A percentile compares a stretch with the other conserved stretches of the same genome.
These are phyloP conservation scores for Nothobranchius kuhntae DNA, from an alignment of 2,113 vertebrate species.

Conservation along the genomic window DNA sequence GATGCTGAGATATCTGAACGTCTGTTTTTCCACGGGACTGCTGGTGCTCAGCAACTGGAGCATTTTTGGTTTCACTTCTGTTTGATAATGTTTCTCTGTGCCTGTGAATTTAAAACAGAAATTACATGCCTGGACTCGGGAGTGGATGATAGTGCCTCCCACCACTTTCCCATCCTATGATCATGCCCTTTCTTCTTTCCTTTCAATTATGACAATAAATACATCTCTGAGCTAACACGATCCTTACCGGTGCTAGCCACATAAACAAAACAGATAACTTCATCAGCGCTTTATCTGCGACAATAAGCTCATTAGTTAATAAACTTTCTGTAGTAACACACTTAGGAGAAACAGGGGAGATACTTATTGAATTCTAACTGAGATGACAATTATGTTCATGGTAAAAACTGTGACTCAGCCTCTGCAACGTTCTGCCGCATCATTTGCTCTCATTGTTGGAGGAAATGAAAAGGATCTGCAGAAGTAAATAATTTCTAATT, in stretches of 20 bases:
- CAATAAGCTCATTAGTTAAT: background rate
- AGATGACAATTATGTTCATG: background rate
- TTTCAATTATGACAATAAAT: conserved; percentile 34
- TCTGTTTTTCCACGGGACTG: conserved; percentile 12
- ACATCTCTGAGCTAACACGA: conserved; percentile 11
- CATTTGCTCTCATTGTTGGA: background rate
- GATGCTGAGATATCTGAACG: conserved; percentile 23
- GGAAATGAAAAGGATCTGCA: too few species aligned
- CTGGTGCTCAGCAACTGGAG: conserved; percentile 9
- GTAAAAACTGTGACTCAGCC: background rate
- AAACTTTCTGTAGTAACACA: background rate
- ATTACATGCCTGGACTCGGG: conserved; percentile 39
- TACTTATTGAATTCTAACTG: background rate
- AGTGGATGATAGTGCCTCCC: conserved; percentile 33
- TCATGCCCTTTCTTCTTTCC: conserved; percentile 31
- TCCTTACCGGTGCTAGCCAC: background rate
- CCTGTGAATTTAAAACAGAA: conserved; percentile 49
- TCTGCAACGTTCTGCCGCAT: background rate
- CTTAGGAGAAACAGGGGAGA: background rate
- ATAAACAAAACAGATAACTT: conserved; percentile 12
- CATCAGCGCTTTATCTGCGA: background rate
- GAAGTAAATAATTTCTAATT: background rate
- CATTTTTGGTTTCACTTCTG: conserved; percentile 42
- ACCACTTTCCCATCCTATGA: conserved; percentile 27
- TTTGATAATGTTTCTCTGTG: conserved; percentile 47